Evolutionary conservation across 1,140 invertebrate species (phyloP).

Genomic region (Aphis gossypii): DNA sequence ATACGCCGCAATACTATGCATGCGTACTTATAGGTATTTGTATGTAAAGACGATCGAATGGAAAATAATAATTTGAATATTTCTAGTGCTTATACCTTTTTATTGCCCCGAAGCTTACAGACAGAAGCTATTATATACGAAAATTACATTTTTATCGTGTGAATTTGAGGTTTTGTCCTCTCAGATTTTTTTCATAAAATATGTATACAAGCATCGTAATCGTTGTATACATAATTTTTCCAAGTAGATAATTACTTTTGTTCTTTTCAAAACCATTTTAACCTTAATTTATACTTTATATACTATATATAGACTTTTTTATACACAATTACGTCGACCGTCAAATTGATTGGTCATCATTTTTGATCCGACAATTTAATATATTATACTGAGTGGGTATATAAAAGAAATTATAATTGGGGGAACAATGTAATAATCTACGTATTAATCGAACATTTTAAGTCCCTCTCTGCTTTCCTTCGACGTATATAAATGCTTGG

Average conservation of each 20-base stretch:
- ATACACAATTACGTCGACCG: neutral
- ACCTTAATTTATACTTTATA: neutral
- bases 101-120: constrained; percentile 28
- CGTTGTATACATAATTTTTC: neutral
- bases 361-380: neutral
- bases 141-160: constrained; percentile 54
- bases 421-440: neutral
- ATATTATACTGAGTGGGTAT: neutral
- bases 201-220: neutral
- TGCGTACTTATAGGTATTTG: neutral
- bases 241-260: neutral
- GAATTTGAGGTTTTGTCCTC: constrained; percentile 31
- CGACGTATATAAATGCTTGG: neutral
- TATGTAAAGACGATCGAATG: constrained; percentile 9
- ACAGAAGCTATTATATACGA: constrained; percentile 37
- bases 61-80: constrained; percentile 50
- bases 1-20: constrained; percentile 25
- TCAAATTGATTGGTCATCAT: neutral
- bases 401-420: neutral
- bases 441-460: neutral
- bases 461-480: neutral
- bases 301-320: neutral
- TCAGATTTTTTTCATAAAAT: neutral
- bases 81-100: constrained; percentile 13
- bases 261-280: constrained; percentile 4